Conservation (phyloP, 1,140 invertebrate species). For the Drosophila takahashii region DNA sequence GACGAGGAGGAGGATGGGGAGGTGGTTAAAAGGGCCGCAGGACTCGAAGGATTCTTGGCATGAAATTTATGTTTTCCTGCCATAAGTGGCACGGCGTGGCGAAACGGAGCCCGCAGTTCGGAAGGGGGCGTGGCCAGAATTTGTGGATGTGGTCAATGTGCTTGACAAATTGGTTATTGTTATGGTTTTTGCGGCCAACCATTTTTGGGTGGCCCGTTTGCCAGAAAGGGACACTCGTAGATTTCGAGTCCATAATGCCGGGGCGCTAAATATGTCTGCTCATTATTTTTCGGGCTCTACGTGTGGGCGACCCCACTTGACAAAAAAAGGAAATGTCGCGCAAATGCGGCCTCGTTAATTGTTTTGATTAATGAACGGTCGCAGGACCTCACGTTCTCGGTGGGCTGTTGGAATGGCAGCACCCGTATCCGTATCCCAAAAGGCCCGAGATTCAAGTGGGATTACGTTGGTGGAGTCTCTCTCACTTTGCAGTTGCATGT, state of each 20-base stretch:
- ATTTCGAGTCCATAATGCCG: conserved; percentile 40
- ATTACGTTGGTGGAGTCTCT: conserved; percentile 25
- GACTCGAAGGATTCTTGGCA: conserved; percentile 52
- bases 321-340: conserved; percentile 75
- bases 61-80: conserved; percentile 80
- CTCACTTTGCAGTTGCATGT: conserved; percentile 74
- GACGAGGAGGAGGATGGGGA: conserved; percentile 4
- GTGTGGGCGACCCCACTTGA: conserved; percentile 62
- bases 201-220: not conserved
- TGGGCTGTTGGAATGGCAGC: no score
- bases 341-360: conserved; percentile 82
- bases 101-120: conserved; percentile 32
- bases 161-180: conserved; percentile 83
- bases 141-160: conserved; percentile 77
- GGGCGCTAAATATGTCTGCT: conserved; percentile 74
- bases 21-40: not conserved
- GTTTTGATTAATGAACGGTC: conserved; percentile 80
- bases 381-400: conserved; percentile 70
- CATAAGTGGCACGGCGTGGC: conserved; percentile 74
- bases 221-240: conserved; percentile 8
- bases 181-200: conserved; percentile 65
- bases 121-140: conserved; percentile 39
- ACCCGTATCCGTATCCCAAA: not conserved
- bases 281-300: conserved; percentile 70
- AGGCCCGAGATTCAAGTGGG: conserved; percentile 15